Evolutionary conservation across 2,888 invertebrate genomes (phyloP), one percentile per base, ranked within the genome.

Genomic region (Aphrophora alni): DNA sequence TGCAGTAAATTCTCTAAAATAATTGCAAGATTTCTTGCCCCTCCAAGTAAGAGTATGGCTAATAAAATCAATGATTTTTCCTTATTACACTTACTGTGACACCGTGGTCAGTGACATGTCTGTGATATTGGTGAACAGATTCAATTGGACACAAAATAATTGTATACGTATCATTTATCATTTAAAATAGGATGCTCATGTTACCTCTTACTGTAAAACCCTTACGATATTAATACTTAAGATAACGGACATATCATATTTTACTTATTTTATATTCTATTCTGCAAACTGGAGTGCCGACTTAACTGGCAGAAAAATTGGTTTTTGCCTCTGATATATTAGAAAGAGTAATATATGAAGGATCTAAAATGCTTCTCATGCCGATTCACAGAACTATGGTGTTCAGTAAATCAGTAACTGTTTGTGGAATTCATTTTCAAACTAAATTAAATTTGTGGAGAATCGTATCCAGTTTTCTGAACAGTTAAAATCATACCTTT

Each of bases 41-140:
- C 24, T 68, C n/a, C 28, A 69, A 21, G 68, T 76, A 38, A 75
- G 28, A 27, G 38, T 25, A 51, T 44, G n/a, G 25, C 59, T 27
- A 21, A 44, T 59, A n/a, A 33, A 33, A 33, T 33, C 33, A 5
- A 3, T 33, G 3, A 33, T 33, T 5, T 33, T 78, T 26, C 33
- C 78, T 4, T 25, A 71, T 27, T 74, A 44, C 8, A 74, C 73
- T 24, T 79, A 79, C 25, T 78, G 78, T 78, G 27, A 70, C 26
- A 24, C 33, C 4, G 71, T 71, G 38, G 27, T 78, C n/a, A 74
- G 59, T 44, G 79, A 28, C 68, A 72, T 79, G 68, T 51, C 74
- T 28, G 59, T 74, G 1, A 51, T 73, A 28, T 59, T 73, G 27
- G 38, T 73, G 0, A 59, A 33, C 33, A 44, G 74, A 21, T 44